phyloP scores from a whole-genome alignment of 1,140 invertebrate species.

The Saccostrea glomerata region DNA sequence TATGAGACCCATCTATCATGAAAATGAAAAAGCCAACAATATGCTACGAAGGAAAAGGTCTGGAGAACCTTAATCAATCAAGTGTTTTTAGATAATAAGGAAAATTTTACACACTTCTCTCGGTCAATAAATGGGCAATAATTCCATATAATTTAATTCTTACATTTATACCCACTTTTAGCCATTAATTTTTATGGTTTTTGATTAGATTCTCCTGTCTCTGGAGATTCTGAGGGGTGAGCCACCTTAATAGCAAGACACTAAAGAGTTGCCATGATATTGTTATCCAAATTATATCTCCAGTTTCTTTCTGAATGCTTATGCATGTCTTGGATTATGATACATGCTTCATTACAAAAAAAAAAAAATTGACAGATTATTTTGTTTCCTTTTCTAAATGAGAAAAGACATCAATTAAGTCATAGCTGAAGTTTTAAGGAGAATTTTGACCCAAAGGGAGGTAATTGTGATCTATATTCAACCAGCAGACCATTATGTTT shows the following conservation, averaged over 20 bases:
- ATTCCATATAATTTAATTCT: conserved; percentile 23
- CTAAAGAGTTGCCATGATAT: neutral
- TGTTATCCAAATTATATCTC: conserved; percentile 3
- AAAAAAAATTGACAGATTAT: neutral
- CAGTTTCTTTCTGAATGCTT: neutral
- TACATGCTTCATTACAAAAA: neutral
- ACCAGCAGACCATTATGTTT: neutral
- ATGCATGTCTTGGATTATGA: neutral
- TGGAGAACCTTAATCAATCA: conserved; percentile 20
- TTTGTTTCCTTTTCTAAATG: neutral
- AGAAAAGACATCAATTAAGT: neutral
- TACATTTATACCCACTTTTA: conserved; percentile 24
- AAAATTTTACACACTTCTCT: conserved; percentile 21
- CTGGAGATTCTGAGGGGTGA: neutral
- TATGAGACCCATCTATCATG: conserved; percentile 33
- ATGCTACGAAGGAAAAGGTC: conserved; percentile 5
- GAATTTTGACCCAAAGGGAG: neutral
- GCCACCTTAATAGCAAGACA: neutral
- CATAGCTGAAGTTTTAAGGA: too few species aligned
- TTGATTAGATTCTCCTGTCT: conserved; percentile 5
- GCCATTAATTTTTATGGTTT: conserved; percentile 22
- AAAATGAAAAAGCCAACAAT: conserved; percentile 34
- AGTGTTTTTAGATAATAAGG: conserved; percentile 17
- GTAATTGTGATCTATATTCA: neutral
- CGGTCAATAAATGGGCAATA: conserved; percentile 18